Evolutionary conservation across 2,888 invertebrate species (phyloP).

Genomic region (Thymelicus acteon): DNA sequence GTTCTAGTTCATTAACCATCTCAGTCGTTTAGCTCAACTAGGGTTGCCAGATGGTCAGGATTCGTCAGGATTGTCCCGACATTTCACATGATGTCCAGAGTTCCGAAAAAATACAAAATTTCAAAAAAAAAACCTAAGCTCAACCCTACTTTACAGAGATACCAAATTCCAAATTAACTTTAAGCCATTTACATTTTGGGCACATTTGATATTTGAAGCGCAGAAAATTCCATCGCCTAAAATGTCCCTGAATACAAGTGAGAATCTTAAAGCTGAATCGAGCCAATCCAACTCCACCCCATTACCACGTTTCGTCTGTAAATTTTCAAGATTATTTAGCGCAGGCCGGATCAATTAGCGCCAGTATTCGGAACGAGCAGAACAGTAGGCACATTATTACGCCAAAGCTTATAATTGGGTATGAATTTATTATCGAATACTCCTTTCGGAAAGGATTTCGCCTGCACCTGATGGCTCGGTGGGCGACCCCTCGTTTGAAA

Average conservation of each 20-base stretch:
- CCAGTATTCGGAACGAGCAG: conserved; percentile 12
- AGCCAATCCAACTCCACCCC: conserved; percentile 5
- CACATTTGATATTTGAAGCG: not conserved
- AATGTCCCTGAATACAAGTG: not conserved
- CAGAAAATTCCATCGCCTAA: not conserved
- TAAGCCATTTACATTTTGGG: not conserved
- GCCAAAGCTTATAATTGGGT: conserved; percentile 26
- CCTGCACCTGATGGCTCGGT: conserved; percentile 9
- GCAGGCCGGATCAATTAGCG: conserved; percentile 7
- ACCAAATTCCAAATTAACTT: not conserved
- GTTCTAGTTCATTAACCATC: too few species aligned
- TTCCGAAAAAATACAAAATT: too few species aligned
- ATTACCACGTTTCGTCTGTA: conserved; percentile 21
- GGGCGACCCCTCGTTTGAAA: conserved; percentile 6
- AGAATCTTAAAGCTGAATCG: not conserved
- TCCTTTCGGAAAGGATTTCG: conserved; percentile 26
- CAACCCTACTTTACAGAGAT: too few species aligned
- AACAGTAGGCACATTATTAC: conserved; percentile 15
- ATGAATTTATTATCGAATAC: conserved; percentile 34
- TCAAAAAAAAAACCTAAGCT: too few species aligned
- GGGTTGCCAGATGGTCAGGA: too few species aligned
- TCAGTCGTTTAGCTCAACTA: too few species aligned
- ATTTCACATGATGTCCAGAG: too few species aligned
- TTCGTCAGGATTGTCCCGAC: too few species aligned
- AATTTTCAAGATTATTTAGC: conserved; percentile 5